Evolutionary conservation across 2,113 vertebrate genomes (phyloP), one percentile per base, ranked within the genome.

Genomic region (Mionectes macconnelli): DNA sequence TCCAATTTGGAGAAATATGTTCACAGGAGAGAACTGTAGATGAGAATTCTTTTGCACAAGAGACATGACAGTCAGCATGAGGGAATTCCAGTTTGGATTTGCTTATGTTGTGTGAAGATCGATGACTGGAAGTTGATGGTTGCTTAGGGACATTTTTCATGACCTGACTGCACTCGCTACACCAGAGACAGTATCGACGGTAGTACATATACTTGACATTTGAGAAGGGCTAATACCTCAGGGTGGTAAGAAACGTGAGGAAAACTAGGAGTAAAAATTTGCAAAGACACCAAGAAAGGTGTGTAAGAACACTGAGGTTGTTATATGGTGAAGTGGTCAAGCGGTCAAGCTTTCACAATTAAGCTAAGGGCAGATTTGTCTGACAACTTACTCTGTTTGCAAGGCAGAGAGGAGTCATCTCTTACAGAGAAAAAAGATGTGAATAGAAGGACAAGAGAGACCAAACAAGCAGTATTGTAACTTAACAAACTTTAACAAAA

Each of bases 251-350:
- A 92, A 86, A 83, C 5, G 12, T 84, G 90, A 95, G 50, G 75
- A 93, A 88, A 94, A 74, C 45, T 45, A 50, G n/a, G 31, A 94
- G 28, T 66, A 83, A 92, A 95, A 93, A 82, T 68, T 78, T 82
- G 55, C 74, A 83, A 92, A 92, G 66, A 78, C 59, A 75, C 17
- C 53, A 24, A 73, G 74, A 87, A 85, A 6, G 13, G 11, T 39
- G 27, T 68, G 40, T 66, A 93, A 78, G 66, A 57, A 87, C 44
- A 76, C 20, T 15, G 31, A 76, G 66, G 74, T 78, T 62, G 76
- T 70, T 84, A 73, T 63, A 59, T 45, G 84, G 57, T 75, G 77
- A 91, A 93, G 39, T 52, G 50, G 79, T 75, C 80, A 91, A 93
- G 39, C 60, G 40, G 69, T 50, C 64, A 87, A 95, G 47, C 5